phyloP scores from a whole-genome alignment of 1,140 invertebrate species.

The Tenebrio molitor region DNA sequence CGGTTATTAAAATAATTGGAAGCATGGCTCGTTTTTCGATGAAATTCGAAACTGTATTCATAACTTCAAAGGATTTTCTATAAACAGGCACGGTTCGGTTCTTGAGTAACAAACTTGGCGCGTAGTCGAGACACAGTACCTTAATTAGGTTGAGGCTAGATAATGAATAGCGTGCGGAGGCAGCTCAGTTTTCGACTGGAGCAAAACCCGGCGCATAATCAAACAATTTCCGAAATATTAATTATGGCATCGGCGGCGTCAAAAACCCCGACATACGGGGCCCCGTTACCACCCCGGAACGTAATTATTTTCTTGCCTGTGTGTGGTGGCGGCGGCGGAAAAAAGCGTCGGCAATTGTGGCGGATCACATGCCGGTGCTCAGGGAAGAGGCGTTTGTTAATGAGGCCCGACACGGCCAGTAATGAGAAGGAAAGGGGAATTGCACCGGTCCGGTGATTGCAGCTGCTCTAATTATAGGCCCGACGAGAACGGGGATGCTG shows the following conservation, averaged over 20 bases:
- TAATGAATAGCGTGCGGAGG: conserved; percentile 32
- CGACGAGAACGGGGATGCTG: conserved; percentile 40
- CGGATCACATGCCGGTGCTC: background rate
- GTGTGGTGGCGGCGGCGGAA: background rate
- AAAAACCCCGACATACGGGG: conserved; percentile 9
- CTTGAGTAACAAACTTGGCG: conserved; percentile 17
- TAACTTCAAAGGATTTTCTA: conserved; percentile 18
- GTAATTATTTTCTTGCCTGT: background rate
- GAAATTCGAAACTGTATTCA: conserved; percentile 17
- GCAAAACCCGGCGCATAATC: conserved; percentile 6
- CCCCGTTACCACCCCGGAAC: background rate
- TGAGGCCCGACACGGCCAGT: background rate
- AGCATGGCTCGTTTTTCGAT: background rate
- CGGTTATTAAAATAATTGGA: no score
- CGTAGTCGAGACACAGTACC: conserved; percentile 16
- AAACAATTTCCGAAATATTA: conserved; percentile 36
- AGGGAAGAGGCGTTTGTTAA: background rate
- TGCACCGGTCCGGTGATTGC: conserved; percentile 41
- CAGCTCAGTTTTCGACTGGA: conserved; percentile 11
- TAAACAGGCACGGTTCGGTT: conserved; percentile 16
- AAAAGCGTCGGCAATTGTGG: conserved; percentile 14
- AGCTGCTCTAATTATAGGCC: conserved; percentile 21
- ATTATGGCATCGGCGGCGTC: background rate
- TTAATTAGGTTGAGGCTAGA: conserved; percentile 36
- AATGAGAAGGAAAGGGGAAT: conserved; percentile 27